These are phyloP conservation scores for Eupithecia pulchellata DNA, from an alignment of 2,888 invertebrate genomes.

Conservation along the genomic window DNA sequence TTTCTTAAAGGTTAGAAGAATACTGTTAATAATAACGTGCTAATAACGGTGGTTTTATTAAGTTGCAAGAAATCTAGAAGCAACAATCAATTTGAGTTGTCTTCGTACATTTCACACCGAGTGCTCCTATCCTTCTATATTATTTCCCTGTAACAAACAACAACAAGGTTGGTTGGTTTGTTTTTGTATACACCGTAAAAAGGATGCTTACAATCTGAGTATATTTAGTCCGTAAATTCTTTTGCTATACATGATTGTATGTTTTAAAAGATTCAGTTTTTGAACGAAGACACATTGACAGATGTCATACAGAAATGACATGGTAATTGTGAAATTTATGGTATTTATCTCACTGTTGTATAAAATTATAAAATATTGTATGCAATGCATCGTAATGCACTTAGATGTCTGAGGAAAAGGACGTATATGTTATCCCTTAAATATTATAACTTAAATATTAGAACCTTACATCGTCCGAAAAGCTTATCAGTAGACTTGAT, in stretches of 20 bases:
- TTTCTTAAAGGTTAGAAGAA: too few relatives aligned
- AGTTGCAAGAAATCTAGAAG: too few relatives aligned
- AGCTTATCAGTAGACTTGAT: constrained; percentile 64
- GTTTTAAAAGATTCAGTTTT: neutral
- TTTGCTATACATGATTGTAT: neutral
- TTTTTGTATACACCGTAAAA: neutral
- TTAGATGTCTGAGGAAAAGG: neutral
- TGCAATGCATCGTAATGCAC: neutral
- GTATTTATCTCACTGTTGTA: neutral
- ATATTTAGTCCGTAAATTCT: neutral
- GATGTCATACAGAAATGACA: neutral
- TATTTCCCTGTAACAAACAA: too few relatives aligned
- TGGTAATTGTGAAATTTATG: neutral
- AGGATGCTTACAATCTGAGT: neutral
- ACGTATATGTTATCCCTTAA: too few relatives aligned
- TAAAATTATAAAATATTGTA: neutral
- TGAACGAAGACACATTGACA: neutral
- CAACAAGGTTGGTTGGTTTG: too few relatives aligned
- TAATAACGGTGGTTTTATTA: too few relatives aligned
- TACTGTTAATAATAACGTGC: too few relatives aligned
- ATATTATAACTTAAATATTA: neutral
- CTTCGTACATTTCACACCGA: too few relatives aligned
- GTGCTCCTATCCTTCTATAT: too few relatives aligned
- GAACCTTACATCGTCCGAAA: neutral
- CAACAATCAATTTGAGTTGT: too few relatives aligned